These are phyloP conservation scores for Diglossa cyanea DNA, from an alignment of 2,797 vertebrate species.

Conservation along the genomic window DNA sequence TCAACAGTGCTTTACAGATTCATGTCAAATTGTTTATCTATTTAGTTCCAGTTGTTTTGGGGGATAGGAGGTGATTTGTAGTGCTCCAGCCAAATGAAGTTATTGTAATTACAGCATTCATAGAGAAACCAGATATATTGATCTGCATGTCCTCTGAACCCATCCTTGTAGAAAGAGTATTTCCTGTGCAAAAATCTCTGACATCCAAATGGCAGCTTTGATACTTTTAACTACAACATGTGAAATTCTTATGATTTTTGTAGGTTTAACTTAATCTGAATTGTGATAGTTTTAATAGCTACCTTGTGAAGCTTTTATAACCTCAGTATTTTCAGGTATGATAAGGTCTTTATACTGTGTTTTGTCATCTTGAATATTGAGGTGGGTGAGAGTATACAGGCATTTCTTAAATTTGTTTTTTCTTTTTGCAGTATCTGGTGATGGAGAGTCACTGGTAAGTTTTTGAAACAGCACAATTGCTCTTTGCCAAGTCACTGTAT, in stretches of 20 bases:
- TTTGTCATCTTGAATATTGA: neutral
- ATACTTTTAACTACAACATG: neutral
- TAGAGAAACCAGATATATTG: neutral
- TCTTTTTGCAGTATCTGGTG: constrained; percentile 83
- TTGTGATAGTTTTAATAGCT: neutral
- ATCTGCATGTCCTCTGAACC: neutral
- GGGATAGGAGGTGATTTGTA: neutral
- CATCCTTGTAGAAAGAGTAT: neutral
- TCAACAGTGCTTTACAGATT: neutral
- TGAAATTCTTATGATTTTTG: neutral
- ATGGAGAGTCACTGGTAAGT: constrained; percentile 91
- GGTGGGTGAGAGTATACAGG: neutral
- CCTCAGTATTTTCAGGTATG: neutral
- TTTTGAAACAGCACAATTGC: neutral
- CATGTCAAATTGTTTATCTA: neutral
- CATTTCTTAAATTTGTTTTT: neutral
- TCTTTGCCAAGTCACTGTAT: neutral
- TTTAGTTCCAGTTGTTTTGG: neutral
- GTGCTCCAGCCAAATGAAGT: neutral
- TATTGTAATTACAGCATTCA: neutral
- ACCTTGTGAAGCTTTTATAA: neutral
- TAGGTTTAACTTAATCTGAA: neutral
- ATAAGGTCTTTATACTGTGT: neutral
- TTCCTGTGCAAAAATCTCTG: neutral
- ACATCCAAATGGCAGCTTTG: neutral